These are phyloP conservation scores for Helicorthomorpha holstii DNA, from an alignment of 1,140 invertebrate genomes.

Conservation along the genomic window DNA sequence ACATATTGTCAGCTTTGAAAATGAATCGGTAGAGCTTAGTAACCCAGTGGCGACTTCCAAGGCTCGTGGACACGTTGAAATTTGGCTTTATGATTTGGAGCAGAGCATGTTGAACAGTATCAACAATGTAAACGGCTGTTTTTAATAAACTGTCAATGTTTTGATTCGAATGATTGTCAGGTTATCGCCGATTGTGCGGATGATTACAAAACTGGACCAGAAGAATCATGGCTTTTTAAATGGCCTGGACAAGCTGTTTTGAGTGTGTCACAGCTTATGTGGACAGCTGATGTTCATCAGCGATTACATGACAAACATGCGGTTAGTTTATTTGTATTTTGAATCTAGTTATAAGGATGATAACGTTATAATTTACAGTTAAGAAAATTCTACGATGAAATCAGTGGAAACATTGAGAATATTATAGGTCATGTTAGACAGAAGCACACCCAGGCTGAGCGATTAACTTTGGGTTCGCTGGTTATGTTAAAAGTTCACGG, in stretches of 20 bases:
- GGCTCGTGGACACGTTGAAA: slow-evolving; percentile 89
- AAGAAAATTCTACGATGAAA: slow-evolving; percentile 34
- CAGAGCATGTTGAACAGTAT: slow-evolving; percentile 77
- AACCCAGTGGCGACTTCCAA: slow-evolving; percentile 66
- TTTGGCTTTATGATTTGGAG: slow-evolving; percentile 87
- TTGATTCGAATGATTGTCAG: slow-evolving; percentile 1
- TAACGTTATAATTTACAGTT: slow-evolving; percentile 18
- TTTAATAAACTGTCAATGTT: neutral
- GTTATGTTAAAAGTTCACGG: slow-evolving; percentile 87
- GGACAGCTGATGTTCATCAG: slow-evolving; percentile 70
- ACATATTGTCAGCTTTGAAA: slow-evolving; percentile 75
- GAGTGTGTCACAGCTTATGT: slow-evolving; percentile 69
- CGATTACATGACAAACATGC: slow-evolving; percentile 24
- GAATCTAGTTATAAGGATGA: neutral
- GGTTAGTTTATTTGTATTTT: slow-evolving; percentile 8
- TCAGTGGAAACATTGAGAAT: slow-evolving; percentile 54
- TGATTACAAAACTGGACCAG: slow-evolving; percentile 42
- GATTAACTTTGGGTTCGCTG: slow-evolving; percentile 71
- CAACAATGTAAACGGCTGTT: slow-evolving; percentile 38
- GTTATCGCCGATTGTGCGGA: slow-evolving; percentile 34
- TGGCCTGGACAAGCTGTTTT: slow-evolving; percentile 83
- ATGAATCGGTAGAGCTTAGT: slow-evolving; percentile 58
- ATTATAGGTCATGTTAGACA: slow-evolving; percentile 75
- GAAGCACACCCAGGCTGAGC: slow-evolving; percentile 67
- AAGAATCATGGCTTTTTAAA: slow-evolving; percentile 62